Evolutionary conservation across 2,113 vertebrate genomes (phyloP).

Genomic region (Gasterosteus nipponicus): DNA sequence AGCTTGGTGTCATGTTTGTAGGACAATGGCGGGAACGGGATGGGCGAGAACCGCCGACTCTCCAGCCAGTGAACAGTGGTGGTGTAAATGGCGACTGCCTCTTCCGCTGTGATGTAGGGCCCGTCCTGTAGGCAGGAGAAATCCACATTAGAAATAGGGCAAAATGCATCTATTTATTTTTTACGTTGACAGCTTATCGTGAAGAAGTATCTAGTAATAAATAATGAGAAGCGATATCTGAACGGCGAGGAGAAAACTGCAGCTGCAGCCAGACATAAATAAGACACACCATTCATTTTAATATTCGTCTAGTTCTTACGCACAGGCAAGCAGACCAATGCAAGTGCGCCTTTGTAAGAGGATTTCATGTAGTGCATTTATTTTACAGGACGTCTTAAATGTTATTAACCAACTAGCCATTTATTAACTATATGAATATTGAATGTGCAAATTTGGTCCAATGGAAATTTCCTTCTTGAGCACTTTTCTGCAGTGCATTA

Average conservation of each 20-base stretch:
- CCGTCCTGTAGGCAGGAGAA: conserved; percentile 86
- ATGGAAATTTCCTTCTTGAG: background rate
- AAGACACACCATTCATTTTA: conserved; percentile 49
- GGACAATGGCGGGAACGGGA: conserved; percentile 95
- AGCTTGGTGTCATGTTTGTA: conserved; percentile 99
- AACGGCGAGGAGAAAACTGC: conserved; percentile 39
- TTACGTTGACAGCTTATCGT: background rate
- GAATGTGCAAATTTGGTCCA: background rate
- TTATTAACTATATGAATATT: background rate
- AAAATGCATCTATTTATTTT: background rate
- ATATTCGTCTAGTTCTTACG: conserved; percentile 71
- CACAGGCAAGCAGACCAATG: conserved; percentile 69
- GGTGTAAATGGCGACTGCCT: conserved; percentile 99
- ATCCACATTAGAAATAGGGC: background rate
- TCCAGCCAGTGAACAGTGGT: conserved; percentile 99
- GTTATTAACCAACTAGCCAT: background rate
- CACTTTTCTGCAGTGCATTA: conserved; percentile 47
- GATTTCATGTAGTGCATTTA: background rate
- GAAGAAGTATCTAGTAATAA: too few species aligned
- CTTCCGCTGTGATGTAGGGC: conserved; percentile 98
- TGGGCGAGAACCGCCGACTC: conserved; percentile 97
- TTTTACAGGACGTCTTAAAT: background rate
- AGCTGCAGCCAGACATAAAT: conserved; percentile 48
- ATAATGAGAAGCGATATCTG: conserved; percentile 28
- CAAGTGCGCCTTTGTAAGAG: conserved; percentile 71